These are phyloP conservation scores for Synanthedon myopaeformis DNA, from an alignment of 2,888 invertebrate genomes.

Conservation along the genomic window DNA sequence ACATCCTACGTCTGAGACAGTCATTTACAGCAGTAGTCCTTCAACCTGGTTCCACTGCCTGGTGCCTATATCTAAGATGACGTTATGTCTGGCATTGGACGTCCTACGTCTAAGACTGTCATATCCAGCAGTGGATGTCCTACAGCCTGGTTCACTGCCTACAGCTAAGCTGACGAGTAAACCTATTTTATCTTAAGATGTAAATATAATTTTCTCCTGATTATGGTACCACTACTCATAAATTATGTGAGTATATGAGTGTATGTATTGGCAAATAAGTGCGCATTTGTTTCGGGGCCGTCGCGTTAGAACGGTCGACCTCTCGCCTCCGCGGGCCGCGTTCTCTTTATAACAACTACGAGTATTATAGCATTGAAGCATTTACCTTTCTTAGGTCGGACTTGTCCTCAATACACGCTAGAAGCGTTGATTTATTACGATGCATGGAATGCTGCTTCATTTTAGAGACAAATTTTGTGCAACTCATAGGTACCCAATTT, in stretches of 20 bases:
- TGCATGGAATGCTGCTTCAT: constrained; percentile 47
- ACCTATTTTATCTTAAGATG: too few species aligned
- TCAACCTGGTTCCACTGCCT: too few species aligned
- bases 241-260: background rate
- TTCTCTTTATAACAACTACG: constrained; percentile 29
- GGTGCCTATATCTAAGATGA: too few species aligned
- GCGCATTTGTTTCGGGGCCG: constrained; percentile 57
- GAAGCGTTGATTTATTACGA: constrained; percentile 60
- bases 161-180: too few species aligned
- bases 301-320: constrained; percentile 58
- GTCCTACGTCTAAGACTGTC: too few species aligned
- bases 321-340: constrained; percentile 44
- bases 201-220: too few species aligned
- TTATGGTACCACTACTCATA: too few species aligned
- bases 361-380: constrained; percentile 45
- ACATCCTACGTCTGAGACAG: too few species aligned
- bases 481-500: constrained; percentile 35
- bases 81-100: too few species aligned
- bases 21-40: too few species aligned
- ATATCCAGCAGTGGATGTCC: too few species aligned
- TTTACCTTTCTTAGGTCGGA: constrained; percentile 66
- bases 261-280: constrained; percentile 51
- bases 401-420: constrained; percentile 61
- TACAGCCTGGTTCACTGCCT: too few species aligned
- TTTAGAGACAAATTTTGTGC: constrained; percentile 56